Conservation (phyloP, 1,140 invertebrate genomes). For the Homalodisca vitripennis region DNA sequence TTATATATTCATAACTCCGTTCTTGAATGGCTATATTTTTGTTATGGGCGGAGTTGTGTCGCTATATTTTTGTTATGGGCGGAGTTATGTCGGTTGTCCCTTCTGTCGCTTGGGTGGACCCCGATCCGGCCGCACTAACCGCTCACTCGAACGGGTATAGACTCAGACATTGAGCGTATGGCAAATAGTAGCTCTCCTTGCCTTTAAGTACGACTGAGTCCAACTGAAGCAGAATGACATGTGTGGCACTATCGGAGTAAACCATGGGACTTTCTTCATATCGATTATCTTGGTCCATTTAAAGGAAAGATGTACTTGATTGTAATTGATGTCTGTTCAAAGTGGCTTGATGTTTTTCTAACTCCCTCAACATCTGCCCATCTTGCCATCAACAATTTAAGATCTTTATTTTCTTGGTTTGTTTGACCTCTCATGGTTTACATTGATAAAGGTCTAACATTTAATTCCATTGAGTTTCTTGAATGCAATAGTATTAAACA, state of each 20-base stretch:
- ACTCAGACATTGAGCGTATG: slow-evolving; percentile 5
- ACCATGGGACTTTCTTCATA: too few species aligned
- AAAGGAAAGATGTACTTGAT: background rate
- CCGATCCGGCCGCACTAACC: background rate
- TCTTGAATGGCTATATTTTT: too few species aligned
- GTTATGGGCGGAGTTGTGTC: too few species aligned
- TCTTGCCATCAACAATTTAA: slow-evolving; percentile 8
- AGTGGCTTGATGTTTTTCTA: slow-evolving; percentile 19
- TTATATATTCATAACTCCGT: too few species aligned
- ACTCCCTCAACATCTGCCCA: background rate
- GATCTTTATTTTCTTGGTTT: slow-evolving; percentile 10
- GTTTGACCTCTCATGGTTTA: background rate
- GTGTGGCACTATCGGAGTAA: background rate
- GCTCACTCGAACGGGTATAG: background rate
- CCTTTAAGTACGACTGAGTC: background rate
- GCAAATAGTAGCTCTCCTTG: background rate
- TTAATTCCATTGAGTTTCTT: slow-evolving; percentile 40
- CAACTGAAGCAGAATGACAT: background rate
- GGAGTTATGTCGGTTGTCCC: too few species aligned
- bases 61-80: too few species aligned
- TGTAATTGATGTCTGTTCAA: slow-evolving; percentile 23
- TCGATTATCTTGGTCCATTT: slow-evolving; percentile 20
- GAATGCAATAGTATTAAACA: slow-evolving; percentile 42
- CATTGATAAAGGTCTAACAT: slow-evolving; percentile 1
- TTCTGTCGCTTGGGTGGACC: background rate